Conservation (phyloP, 2,888 invertebrate species). For the Parthenolecanium corni region DNA sequence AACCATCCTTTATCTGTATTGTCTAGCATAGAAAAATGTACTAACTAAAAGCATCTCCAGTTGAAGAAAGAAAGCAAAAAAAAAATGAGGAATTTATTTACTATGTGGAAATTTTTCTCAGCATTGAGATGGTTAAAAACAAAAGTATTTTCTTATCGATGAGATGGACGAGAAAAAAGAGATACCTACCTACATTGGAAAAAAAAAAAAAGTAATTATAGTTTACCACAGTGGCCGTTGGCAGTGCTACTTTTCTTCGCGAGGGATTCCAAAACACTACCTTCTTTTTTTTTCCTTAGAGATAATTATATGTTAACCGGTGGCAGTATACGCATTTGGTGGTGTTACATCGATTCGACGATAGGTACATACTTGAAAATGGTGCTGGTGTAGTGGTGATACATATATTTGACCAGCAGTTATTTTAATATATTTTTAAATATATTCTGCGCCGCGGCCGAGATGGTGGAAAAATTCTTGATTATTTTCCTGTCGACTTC, state of each 20-base stretch:
- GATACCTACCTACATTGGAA: no score
- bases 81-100: no score
- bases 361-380: neutral
- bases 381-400: neutral
- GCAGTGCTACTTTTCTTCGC: slow-evolving; percentile 10
- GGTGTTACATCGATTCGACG: slow-evolving; percentile 6
- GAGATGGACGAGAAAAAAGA: neutral
- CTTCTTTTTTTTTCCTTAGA: neutral
- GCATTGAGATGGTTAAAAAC: neutral
- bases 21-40: no score
- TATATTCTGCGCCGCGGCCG: no score
- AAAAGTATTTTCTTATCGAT: neutral
- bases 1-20: no score
- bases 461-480: no score
- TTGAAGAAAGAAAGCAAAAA: no score
- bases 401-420: neutral
- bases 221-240: neutral
- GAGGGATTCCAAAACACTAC: slow-evolving; percentile 1
- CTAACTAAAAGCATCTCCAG: no score
- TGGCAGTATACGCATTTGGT: neutral
- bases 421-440: no score
- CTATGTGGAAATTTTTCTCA: neutral
- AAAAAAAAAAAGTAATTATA: no score
- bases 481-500: no score
- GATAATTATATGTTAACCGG: slow-evolving; percentile 18